Percentiles rank a stretch among this genome's conserved stretches.
phyloP scores from a whole-genome alignment of 2,113 vertebrate species.

The Campylomormyrus numenius region DNA sequence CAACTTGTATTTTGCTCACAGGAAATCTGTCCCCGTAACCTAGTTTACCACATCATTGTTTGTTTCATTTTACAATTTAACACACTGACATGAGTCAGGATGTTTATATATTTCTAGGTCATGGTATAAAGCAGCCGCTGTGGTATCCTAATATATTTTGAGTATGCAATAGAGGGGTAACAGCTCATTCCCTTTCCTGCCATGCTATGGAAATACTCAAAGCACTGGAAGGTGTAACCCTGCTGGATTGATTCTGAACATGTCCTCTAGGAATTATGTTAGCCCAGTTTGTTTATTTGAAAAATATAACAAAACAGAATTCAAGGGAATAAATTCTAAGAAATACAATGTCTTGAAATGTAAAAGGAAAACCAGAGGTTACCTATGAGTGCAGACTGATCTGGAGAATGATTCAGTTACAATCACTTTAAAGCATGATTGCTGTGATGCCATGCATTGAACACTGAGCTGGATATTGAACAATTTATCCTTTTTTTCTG shows the following conservation, averaged over 20 bases:
- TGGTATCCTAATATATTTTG: conserved; percentile 2
- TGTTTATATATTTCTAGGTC: conserved; percentile 13
- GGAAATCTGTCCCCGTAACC: neutral
- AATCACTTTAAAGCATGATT: neutral
- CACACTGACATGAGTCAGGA: conserved; percentile 10
- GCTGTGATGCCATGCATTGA: neutral
- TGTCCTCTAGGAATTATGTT: neutral
- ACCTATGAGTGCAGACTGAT: neutral
- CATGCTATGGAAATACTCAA: neutral
- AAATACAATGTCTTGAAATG: neutral
- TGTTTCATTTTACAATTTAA: neutral
- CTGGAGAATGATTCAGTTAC: neutral
- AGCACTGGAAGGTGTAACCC: neutral
- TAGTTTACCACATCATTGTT: conserved; percentile 13
- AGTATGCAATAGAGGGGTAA: neutral
- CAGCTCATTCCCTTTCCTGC: neutral
- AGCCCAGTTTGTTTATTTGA: neutral
- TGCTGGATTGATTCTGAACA: neutral
- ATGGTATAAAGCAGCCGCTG: neutral
- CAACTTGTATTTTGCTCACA: neutral
- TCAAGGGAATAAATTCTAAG: neutral
- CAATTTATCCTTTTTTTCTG: neutral
- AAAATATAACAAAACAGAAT: neutral
- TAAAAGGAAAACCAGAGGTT: neutral
- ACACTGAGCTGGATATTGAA: neutral